Evolutionary conservation across 53 echinoderm and acorn worm species (phyloP).

Genomic region (Actinopyga echinites): DNA sequence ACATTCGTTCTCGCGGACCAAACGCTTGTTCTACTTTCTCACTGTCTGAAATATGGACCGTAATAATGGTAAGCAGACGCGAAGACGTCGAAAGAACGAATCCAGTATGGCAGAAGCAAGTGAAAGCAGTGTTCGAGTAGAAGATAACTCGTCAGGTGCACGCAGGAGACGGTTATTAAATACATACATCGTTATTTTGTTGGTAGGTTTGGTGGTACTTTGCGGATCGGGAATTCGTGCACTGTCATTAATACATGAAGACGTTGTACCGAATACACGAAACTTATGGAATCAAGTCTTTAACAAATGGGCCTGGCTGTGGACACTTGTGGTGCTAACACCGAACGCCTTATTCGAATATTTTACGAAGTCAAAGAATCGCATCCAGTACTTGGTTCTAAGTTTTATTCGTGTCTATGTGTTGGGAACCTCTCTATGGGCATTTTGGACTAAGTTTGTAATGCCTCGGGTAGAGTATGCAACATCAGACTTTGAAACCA

Average conservation of each 20-base stretch:
- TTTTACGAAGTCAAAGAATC: not conserved
- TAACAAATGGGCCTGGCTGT: conserved; percentile 31
- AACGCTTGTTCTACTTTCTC: not conserved
- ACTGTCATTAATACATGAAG: not conserved
- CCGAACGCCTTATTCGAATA: not conserved
- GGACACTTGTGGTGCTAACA: conserved; percentile 8
- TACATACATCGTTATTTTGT: conserved; percentile 7
- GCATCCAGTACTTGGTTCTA: not conserved
- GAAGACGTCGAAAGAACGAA: not conserved
- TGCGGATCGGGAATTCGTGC: not conserved
- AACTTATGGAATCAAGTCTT: conserved; percentile 11
- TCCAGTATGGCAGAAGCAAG: not conserved
- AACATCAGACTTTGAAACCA: conserved; percentile 3
- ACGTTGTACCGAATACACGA: conserved; percentile 21
- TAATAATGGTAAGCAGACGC: not conserved
- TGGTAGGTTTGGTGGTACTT: not conserved
- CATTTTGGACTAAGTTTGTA: conserved; percentile 16
- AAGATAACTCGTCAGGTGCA: not conserved
- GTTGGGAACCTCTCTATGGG: conserved; percentile 1
- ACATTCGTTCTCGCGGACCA: too few relatives aligned
- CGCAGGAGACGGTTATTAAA: not conserved
- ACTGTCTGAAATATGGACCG: not conserved
- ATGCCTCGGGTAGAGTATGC: conserved; percentile 24
- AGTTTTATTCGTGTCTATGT: not conserved
- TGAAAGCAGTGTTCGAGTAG: not conserved